Base-by-base conservation (phyloP, 2,113 vertebrate genomes). In the Nipponia nippon region DNA sequence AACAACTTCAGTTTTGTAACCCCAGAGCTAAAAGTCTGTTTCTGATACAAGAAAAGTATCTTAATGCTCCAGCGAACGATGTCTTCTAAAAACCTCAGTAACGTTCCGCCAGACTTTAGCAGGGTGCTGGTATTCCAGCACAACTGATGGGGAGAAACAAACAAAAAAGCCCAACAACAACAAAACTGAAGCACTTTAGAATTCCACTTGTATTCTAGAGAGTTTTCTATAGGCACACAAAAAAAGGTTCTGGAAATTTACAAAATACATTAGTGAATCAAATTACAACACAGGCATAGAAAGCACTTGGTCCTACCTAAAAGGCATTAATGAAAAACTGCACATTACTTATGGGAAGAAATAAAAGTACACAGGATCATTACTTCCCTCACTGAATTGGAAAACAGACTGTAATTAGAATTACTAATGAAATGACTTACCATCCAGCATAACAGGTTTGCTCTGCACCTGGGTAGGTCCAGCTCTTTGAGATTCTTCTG, bases 361-460 rank as follows among this genome's bases (percentile, higher is more conserved):
- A 61, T 6, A 56, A 40, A 76, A 65, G 4, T 19, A 50, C 5
- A n/a, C 8, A 79, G 27, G 21, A 61, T 65, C 3, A 18, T 49
- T 77, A 67, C 17, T 76, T 79, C n/a, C 34, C 25, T 70, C 72
- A 70, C 0, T 49, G 25, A 44, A 56, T 9, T 53, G 42, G 34
- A 61, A 66, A 89, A 62, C 10, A 85, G 65, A 71, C 8, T 56
- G 27, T 27, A 58, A 62, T 67, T 59, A 69, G 20, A 80, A 89
- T 69, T 70, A 58, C 32, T 78, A 69, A 78, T 32, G 4, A 80
- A 84, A 71, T 65, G 4, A 91, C 83, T 93, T 95, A 98, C 98
- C 93, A 62, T 97, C 93, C n/a, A 91, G 66, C 11, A 16, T 7
- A 89, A 81, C 0, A 89, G 88, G 40, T 49, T 93, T 83, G 66